phyloP scores from a whole-genome alignment of 2,888 invertebrate genomes.

The Cloeon dipterum region DNA sequence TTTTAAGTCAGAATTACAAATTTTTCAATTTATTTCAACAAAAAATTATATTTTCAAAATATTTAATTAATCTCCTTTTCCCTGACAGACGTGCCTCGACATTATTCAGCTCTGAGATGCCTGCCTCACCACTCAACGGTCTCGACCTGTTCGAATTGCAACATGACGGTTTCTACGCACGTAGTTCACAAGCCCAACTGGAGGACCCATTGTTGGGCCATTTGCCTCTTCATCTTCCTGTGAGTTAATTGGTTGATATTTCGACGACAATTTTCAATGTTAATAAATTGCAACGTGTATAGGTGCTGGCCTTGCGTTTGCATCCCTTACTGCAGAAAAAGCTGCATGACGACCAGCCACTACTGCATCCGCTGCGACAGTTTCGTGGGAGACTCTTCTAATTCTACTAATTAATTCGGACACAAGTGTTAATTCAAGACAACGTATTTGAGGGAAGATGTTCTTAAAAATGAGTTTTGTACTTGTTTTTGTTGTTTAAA shows the following conservation, averaged over 20 bases:
- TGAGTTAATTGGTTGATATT: not conserved
- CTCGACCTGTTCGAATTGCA: constrained; percentile 34
- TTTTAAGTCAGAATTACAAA: no score
- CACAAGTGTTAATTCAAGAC: no score
- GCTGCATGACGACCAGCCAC: constrained; percentile 28
- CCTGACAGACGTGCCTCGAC: no score
- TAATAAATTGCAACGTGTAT: constrained; percentile 10
- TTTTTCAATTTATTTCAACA: no score
- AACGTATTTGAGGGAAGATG: no score
- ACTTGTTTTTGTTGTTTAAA: no score
- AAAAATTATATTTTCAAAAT: no score
- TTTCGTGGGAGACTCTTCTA: constrained; percentile 23
- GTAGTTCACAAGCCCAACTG: not conserved
- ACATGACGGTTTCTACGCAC: constrained; percentile 6
- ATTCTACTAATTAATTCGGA: no score
- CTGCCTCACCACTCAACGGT: constrained; percentile 16
- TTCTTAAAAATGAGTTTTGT: no score
- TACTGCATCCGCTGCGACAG: constrained; percentile 31
- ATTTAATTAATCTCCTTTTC: no score
- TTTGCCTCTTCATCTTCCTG: no score
- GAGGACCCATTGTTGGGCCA: not conserved
- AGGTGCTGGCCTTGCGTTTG: constrained; percentile 31
- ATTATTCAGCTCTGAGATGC: constrained; percentile 20
- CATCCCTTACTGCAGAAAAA: constrained; percentile 30
- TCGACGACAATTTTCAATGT: not conserved